Percentiles rank a stretch among this genome's conserved stretches.
Conservation (phyloP, 2,113 vertebrate species). For the Eira barbara region DNA sequence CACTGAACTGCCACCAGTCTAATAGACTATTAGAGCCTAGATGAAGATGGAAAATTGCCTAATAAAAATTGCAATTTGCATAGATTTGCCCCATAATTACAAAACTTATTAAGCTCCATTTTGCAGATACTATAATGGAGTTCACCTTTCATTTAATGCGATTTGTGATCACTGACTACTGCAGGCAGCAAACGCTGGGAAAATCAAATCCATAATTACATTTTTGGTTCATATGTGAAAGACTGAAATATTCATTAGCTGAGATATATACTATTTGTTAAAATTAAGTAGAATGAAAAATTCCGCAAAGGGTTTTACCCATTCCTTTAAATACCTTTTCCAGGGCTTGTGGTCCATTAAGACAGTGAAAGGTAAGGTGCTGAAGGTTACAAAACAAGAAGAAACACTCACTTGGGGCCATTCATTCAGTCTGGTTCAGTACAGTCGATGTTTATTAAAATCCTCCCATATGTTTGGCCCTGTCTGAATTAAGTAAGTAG, state of each 20-base stretch:
- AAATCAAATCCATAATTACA: slow-evolving; percentile 74
- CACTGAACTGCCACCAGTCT: slow-evolving; percentile 69
- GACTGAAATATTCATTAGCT: slow-evolving; percentile 72
- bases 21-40: slow-evolving; percentile 72
- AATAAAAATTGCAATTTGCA: slow-evolving; percentile 79
- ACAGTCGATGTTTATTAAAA: background rate
- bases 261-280: slow-evolving; percentile 62
- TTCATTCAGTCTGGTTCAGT: background rate
- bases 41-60: slow-evolving; percentile 77
- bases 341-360: background rate
- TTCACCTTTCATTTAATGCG: slow-evolving; percentile 76
- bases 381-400: background rate
- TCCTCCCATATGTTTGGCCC: background rate
- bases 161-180: slow-evolving; percentile 70
- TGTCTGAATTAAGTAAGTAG: background rate
- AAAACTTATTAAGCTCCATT: slow-evolving; percentile 77
- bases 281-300: slow-evolving; percentile 65
- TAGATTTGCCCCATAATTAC: slow-evolving; percentile 77
- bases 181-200: slow-evolving; percentile 49
- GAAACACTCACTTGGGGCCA: background rate
- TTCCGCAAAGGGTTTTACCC: slow-evolving; percentile 6
- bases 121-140: slow-evolving; percentile 70
- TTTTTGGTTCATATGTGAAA: slow-evolving; percentile 67
- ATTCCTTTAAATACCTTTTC: background rate
- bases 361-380: background rate